These are phyloP conservation scores for Cyrtorhinus lividipennis DNA, from an alignment of 1,140 invertebrate genomes.

Conservation along the genomic window DNA sequence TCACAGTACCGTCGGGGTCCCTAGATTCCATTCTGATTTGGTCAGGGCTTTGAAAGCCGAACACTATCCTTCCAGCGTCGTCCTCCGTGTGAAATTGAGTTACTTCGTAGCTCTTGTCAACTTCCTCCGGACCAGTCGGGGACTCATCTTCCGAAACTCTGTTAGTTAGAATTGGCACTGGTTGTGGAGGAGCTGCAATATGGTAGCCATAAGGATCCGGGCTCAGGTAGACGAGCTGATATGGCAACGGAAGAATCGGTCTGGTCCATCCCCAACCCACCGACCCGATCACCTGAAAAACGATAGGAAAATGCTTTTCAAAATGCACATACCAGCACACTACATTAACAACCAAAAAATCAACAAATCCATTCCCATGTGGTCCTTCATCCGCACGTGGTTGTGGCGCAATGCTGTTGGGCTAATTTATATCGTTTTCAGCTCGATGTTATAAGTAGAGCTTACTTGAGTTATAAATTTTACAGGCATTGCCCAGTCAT, in stretches of 20 bases:
- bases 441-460: no score
- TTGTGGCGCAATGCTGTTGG: no score
- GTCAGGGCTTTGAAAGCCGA: conserved; percentile 24
- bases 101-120: conserved; percentile 7
- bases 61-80: conserved; percentile 23
- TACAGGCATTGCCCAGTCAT: no score
- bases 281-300: not conserved
- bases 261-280: not conserved
- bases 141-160: not conserved
- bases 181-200: not conserved
- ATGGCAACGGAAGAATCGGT: not conserved
- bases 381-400: no score
- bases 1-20: conserved; percentile 28
- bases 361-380: no score
- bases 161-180: not conserved
- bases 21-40: conserved; percentile 28
- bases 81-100: conserved; percentile 22
- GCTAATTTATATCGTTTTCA: no score
- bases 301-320: no score
- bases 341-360: no score
- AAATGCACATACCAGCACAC: no score
- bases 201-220: not conserved
- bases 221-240: not conserved
- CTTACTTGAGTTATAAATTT: no score
- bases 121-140: not conserved